Evolutionary conservation across 2,797 vertebrate species (phyloP).

Genomic region (Gobio occitaniae): DNA sequence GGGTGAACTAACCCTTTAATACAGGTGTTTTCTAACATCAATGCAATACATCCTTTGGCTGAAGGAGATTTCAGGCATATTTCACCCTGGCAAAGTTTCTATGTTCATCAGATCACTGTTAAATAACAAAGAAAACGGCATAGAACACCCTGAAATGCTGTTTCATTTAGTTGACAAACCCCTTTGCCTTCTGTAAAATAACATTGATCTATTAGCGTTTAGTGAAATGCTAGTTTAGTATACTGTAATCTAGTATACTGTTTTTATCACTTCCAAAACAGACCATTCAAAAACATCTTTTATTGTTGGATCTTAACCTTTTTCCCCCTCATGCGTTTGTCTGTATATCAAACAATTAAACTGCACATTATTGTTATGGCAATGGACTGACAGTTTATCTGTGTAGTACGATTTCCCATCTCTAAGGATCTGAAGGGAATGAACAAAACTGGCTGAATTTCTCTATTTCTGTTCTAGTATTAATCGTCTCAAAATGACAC

Average conservation of each 20-base stretch:
- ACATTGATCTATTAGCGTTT: not conserved
- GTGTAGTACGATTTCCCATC: not conserved
- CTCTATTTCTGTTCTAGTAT: conserved; percentile 13
- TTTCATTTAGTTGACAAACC: not conserved
- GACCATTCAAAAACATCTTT: not conserved
- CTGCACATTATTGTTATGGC: conserved; percentile 15
- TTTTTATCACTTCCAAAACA: not conserved
- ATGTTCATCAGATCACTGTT: not conserved
- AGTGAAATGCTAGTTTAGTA: not conserved
- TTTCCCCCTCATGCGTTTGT: not conserved
- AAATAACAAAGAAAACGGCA: not conserved
- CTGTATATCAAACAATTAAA: not conserved
- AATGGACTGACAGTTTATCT: not conserved
- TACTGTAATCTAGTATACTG: not conserved
- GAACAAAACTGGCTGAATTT: conserved; percentile 17
- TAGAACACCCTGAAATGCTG: not conserved
- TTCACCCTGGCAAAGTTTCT: not conserved
- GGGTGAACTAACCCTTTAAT: too few relatives aligned
- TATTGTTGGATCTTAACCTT: not conserved
- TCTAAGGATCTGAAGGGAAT: not conserved
- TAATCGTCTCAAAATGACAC: not conserved
- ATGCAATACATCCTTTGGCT: conserved; percentile 17
- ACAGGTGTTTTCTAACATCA: not conserved
- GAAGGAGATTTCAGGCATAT: not conserved
- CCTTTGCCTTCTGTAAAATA: not conserved